Evolutionary conservation across 2,113 vertebrate genomes (phyloP).

Genomic region (Cheirogaleus medius): DNA sequence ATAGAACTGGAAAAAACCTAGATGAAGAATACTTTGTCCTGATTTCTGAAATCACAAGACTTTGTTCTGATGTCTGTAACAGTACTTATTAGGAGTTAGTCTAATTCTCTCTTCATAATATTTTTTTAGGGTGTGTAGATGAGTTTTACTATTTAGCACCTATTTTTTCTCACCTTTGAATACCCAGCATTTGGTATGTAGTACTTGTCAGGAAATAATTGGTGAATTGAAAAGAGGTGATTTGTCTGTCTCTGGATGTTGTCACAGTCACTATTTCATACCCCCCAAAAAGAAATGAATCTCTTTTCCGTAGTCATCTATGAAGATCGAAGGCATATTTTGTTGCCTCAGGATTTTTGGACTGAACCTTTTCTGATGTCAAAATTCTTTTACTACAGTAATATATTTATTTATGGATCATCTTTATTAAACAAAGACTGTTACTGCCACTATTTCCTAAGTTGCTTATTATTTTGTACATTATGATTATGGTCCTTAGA

Average conservation of each 20-base stretch:
- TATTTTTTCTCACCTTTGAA: not conserved
- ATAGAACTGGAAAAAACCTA: not conserved
- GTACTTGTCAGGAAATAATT: not conserved
- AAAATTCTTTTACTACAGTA: constrained; percentile 12
- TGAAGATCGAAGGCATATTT: not conserved
- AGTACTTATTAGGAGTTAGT: not conserved
- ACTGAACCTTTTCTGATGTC: constrained; percentile 46
- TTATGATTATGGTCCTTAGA: not conserved
- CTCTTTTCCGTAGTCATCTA: not conserved
- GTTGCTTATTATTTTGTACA: not conserved
- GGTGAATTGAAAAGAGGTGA: not conserved
- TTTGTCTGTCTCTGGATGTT: not conserved
- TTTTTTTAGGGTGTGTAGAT: not conserved
- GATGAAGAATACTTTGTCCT: not conserved
- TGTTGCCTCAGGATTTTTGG: not conserved
- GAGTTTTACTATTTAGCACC: not conserved
- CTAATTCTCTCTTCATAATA: not conserved
- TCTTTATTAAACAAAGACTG: not conserved
- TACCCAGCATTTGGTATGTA: not conserved
- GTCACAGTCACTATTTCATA: constrained; percentile 5
- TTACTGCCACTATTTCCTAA: not conserved
- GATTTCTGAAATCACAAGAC: not conserved
- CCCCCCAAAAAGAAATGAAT: constrained; percentile 18
- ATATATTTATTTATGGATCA: not conserved
- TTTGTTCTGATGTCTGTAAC: not conserved